phyloP scores from a whole-genome alignment of 2,113 vertebrate species.

The Saccopteryx bilineata region DNA sequence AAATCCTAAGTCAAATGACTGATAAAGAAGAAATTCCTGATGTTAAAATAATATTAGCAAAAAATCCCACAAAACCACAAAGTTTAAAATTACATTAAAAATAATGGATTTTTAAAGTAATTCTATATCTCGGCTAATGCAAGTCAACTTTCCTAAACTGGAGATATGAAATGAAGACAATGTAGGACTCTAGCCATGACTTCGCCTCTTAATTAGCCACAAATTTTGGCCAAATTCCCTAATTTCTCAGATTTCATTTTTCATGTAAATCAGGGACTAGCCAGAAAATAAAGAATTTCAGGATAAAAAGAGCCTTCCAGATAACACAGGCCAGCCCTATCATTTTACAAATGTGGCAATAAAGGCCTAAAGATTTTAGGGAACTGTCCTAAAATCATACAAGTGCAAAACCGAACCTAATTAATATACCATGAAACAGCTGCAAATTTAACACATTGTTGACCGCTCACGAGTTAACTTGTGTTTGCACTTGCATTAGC shows the following conservation, averaged over 20 bases:
- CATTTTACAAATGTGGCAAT: neutral
- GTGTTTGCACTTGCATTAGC: too few relatives aligned
- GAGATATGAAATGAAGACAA: neutral
- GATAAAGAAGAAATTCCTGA: constrained; percentile 20
- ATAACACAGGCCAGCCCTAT: neutral
- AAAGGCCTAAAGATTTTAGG: neutral
- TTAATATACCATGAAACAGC: neutral
- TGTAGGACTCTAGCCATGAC: neutral
- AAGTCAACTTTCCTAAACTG: neutral
- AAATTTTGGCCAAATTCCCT: neutral
- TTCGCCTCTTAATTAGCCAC: neutral
- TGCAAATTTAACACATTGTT: neutral
- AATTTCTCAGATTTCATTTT: constrained; percentile 38
- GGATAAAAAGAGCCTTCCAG: neutral
- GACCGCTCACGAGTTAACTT: too few relatives aligned
- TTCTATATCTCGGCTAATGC: neutral
- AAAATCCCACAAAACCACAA: neutral
- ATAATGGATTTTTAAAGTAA: neutral
- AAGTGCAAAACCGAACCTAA: constrained; percentile 8
- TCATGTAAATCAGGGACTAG: neutral
- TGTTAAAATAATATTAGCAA: constrained; percentile 20
- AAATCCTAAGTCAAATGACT: neutral
- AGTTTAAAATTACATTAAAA: constrained; percentile 37
- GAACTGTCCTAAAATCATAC: neutral
- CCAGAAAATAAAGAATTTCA: constrained; percentile 51